Evolutionary conservation across 2,888 invertebrate genomes (phyloP).

Genomic region (Bellardia pandia): DNA sequence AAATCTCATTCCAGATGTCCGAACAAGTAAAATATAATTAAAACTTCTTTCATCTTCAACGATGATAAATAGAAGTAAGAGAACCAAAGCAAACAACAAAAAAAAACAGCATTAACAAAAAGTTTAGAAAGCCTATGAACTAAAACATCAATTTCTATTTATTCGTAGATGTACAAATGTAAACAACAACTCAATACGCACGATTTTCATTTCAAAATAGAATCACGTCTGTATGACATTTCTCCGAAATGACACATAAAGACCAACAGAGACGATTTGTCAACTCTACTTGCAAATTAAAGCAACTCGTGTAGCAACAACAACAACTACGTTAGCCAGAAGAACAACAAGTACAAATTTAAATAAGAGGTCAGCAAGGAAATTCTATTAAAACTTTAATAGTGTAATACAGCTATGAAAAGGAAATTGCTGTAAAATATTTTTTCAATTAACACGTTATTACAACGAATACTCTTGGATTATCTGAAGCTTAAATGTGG

Average conservation of each 20-base stretch:
- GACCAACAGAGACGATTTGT: conserved; percentile 63
- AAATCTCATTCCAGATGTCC: conserved; percentile 9
- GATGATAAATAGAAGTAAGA: conserved; percentile 22
- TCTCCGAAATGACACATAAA: conserved; percentile 64
- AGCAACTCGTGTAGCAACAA: conserved; percentile 26
- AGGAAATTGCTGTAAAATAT: too few relatives aligned
- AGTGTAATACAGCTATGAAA: not conserved
- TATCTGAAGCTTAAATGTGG: too few relatives aligned
- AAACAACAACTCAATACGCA: conserved; percentile 60
- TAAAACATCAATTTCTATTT: conserved; percentile 48
- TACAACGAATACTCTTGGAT: too few relatives aligned
- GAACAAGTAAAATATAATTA: conserved; percentile 36
- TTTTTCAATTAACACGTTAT: too few relatives aligned
- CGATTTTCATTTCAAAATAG: conserved; percentile 65
- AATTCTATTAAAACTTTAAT: not conserved
- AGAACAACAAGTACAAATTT: conserved; percentile 15
- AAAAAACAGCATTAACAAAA: not conserved
- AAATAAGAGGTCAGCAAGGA: not conserved
- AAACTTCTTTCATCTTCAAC: conserved; percentile 26
- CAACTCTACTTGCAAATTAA: conserved; percentile 59
- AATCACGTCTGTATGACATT: conserved; percentile 68
- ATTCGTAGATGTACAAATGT: not conserved
- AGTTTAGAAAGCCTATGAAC: conserved; percentile 19
- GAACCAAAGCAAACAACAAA: not conserved
- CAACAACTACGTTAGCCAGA: not conserved